Conservation (phyloP, 2,888 invertebrate genomes). For the Synergus umbraculus region DNA sequence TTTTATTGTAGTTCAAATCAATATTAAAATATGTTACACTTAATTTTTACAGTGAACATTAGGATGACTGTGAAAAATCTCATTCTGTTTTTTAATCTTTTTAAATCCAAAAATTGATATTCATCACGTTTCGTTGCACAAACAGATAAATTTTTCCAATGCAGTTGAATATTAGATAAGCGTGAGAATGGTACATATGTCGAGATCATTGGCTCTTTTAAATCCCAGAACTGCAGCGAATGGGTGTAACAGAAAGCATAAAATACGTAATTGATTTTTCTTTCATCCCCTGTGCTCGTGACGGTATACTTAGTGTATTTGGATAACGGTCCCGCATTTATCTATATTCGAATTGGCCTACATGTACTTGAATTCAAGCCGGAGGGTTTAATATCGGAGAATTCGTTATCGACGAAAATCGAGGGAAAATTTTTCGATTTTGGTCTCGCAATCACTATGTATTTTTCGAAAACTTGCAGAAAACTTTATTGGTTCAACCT, state of each 20-base stretch:
- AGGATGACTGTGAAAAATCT: too few species aligned
- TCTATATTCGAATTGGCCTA: neutral
- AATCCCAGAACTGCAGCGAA: neutral
- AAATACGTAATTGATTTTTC: neutral
- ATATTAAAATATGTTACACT: too few species aligned
- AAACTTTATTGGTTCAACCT: too few species aligned
- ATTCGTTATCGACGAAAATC: neutral
- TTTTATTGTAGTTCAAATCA: too few species aligned
- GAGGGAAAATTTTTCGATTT: neutral
- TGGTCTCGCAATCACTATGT: too few species aligned
- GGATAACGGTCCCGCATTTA: neutral
- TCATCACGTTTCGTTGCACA: neutral
- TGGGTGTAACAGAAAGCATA: neutral
- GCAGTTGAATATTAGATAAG: neutral
- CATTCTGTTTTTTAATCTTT: too few species aligned
- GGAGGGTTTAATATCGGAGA: neutral
- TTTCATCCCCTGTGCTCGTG: neutral
- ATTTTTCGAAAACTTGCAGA: too few species aligned
- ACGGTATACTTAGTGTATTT: neutral
- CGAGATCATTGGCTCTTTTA: neutral
- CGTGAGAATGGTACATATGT: neutral
- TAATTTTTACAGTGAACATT: too few species aligned
- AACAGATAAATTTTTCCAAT: neutral
- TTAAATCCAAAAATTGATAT: neutral
- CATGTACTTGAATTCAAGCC: neutral